A percentile compares a stretch with the other conserved stretches of the same genome.
Conservation (phyloP, 2,797 vertebrate genomes). For the Falco columbarius region DNA sequence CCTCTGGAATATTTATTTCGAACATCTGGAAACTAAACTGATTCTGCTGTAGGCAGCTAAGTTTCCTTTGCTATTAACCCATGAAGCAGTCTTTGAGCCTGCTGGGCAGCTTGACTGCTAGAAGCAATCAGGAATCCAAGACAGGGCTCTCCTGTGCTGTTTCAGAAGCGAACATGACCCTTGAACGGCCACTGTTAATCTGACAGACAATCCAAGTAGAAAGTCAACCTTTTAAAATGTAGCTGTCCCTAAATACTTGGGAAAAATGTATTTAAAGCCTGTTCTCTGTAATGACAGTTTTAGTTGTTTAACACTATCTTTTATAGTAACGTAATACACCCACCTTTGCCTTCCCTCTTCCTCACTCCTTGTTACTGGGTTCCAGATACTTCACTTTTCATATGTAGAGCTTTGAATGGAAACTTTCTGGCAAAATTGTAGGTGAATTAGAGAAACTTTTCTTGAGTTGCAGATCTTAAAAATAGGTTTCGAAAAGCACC, state of each 20-base stretch:
- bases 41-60: background rate
- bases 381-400: background rate
- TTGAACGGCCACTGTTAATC: background rate
- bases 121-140: background rate
- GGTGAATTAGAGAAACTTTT: background rate
- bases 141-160: background rate
- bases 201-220: background rate
- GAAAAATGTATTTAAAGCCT: background rate
- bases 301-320: background rate
- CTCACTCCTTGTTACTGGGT: background rate
- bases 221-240: background rate
- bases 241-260: background rate
- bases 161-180: background rate
- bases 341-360: background rate
- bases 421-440: background rate
- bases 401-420: background rate
- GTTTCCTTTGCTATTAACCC: background rate
- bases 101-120: background rate
- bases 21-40: background rate
- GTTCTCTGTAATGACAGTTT: background rate
- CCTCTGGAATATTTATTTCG: constrained; percentile 25
- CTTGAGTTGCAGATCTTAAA: background rate
- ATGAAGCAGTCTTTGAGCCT: background rate
- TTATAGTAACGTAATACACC: background rate
- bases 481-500: background rate